Conservation (phyloP, 2,113 vertebrate species). For the Oenanthe melanoleuca region DNA sequence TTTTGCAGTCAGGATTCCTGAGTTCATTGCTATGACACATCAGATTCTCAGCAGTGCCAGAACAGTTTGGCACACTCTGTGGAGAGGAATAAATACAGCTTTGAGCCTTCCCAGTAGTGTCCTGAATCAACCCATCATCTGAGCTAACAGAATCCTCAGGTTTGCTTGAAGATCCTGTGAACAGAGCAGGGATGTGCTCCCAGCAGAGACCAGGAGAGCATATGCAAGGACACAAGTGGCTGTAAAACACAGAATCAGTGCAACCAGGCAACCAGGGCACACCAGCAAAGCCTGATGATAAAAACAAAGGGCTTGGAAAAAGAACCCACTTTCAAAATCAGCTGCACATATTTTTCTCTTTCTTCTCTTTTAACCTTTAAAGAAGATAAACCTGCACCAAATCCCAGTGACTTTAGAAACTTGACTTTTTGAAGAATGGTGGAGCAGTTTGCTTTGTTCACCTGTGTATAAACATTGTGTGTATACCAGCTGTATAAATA, state of each 20-base stretch:
- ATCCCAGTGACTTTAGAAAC: background rate
- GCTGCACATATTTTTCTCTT: background rate
- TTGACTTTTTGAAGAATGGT: background rate
- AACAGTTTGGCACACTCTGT: background rate
- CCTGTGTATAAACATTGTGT: background rate
- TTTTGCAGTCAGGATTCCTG: background rate
- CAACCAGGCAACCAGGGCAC: background rate
- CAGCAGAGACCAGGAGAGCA: background rate
- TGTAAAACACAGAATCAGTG: background rate
- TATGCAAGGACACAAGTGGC: background rate
- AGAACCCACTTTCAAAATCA: background rate
- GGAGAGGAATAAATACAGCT: background rate
- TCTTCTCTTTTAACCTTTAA: background rate
- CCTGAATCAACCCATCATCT: background rate
- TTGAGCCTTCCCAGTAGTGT: background rate
- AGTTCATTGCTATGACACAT: background rate
- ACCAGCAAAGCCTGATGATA: background rate
- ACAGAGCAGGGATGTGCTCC: background rate
- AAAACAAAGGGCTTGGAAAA: background rate
- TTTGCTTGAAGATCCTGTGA: background rate
- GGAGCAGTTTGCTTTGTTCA: background rate
- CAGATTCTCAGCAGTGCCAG: background rate
- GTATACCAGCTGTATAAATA: slow-evolving; percentile 1
- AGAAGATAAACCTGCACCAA: background rate
- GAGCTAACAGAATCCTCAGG: background rate